These are phyloP conservation scores for Petrocephalus zakoni DNA, from an alignment of 2,113 vertebrate genomes.

Conservation along the genomic window DNA sequence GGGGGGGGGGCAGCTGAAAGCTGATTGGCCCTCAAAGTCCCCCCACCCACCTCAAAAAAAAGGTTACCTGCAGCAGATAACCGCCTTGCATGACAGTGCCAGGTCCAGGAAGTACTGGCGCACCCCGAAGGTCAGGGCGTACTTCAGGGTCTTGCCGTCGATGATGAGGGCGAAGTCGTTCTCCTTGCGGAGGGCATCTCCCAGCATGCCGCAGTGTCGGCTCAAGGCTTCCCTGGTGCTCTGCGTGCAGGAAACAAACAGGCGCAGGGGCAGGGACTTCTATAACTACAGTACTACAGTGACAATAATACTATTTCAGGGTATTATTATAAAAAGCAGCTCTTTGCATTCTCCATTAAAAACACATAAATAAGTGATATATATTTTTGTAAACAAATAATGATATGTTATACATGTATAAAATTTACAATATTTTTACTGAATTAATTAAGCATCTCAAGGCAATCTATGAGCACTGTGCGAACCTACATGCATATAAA, in stretches of 20 bases:
- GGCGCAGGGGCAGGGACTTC: not conserved
- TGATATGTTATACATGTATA: no score
- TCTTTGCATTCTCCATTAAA: not conserved
- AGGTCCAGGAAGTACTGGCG: constrained; percentile 95
- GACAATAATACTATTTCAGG: not conserved
- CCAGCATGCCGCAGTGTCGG: constrained; percentile 83
- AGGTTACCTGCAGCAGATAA: constrained; percentile 96
- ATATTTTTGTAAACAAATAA: no score
- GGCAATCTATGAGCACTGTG: no score
- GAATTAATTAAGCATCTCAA: no score
- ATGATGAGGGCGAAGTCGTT: constrained; percentile 97
- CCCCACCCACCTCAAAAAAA: not conserved
- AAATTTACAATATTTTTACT: no score
- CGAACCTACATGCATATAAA: no score
- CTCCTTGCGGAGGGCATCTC: constrained; percentile 88
- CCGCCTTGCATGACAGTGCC: constrained; percentile 93
- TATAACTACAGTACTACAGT: not conserved
- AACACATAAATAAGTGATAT: not conserved
- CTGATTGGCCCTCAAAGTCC: not conserved
- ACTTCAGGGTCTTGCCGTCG: constrained; percentile 95
- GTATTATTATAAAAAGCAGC: no score
- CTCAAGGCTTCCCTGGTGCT: constrained; percentile 82
- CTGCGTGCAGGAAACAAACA: constrained; percentile 48
- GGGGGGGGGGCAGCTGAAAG: not conserved
- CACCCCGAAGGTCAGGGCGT: constrained; percentile 91